These are phyloP conservation scores for Eolophus roseicapilla DNA, from an alignment of 2,113 vertebrate genomes.

Conservation along the genomic window DNA sequence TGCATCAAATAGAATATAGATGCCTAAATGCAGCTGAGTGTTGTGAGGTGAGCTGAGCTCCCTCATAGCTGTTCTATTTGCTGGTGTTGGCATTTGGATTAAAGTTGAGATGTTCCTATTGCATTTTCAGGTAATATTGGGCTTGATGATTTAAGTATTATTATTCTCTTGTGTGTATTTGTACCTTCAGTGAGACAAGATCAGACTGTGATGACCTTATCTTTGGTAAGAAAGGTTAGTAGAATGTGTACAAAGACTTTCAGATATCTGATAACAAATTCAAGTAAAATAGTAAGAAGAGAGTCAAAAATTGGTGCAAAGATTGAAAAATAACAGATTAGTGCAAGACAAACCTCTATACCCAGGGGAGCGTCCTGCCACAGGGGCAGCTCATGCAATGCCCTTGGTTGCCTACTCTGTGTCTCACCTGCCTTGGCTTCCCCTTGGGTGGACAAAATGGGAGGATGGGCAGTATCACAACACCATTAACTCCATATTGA, in stretches of 20 bases:
- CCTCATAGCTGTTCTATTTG: neutral
- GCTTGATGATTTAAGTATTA: neutral
- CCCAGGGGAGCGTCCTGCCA: neutral
- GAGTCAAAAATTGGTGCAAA: neutral
- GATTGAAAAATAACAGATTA: neutral
- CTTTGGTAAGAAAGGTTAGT: neutral
- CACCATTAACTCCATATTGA: neutral
- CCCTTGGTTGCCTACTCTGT: too few species aligned
- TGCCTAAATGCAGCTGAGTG: neutral
- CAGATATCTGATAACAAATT: neutral
- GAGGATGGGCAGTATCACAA: rapidly evolving
- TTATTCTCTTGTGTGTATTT: neutral
- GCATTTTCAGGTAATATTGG: neutral
- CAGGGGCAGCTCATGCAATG: neutral
- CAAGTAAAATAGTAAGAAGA: neutral
- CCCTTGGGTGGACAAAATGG: too few species aligned
- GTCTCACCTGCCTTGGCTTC: neutral
- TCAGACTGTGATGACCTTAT: too few species aligned
- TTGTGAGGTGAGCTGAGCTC: neutral
- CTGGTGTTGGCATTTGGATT: neutral
- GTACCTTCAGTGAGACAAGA: neutral
- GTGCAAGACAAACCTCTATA: rapidly evolving
- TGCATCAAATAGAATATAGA: neutral
- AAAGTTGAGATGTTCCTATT: rapidly evolving
- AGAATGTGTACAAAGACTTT: neutral